phyloP scores from a whole-genome alignment of 1,140 invertebrate genomes.

The Cheumatopsyche charites region DNA sequence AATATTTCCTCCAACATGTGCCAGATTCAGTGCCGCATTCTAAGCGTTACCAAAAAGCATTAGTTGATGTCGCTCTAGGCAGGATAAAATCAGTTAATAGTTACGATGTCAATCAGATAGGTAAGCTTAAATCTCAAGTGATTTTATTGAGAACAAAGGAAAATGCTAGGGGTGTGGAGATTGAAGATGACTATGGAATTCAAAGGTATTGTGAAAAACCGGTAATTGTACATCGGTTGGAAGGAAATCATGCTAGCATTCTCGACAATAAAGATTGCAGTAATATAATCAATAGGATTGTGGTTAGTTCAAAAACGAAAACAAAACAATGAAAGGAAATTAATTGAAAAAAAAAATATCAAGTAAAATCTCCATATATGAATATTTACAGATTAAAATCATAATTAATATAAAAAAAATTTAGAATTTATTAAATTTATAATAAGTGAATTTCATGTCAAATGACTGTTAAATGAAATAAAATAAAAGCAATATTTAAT shows the following conservation, averaged over 20 bases:
- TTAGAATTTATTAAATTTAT: too few species aligned
- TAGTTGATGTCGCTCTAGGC: conserved; percentile 62
- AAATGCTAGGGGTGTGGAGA: conserved; percentile 55
- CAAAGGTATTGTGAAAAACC: conserved; percentile 60
- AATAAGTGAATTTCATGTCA: too few species aligned
- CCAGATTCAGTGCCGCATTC: too few species aligned
- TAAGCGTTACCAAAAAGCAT: conserved; percentile 56
- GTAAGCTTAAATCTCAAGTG: conserved; percentile 65
- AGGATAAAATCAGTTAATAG: conserved; percentile 63
- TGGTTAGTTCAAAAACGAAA: neutral
- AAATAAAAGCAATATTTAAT: too few species aligned
- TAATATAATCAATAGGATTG: conserved; percentile 64
- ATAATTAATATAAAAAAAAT: too few species aligned
- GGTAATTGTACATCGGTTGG: conserved; percentile 63
- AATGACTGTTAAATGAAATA: too few species aligned
- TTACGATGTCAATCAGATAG: conserved; percentile 52
- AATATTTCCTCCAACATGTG: too few species aligned
- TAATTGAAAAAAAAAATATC: too few species aligned
- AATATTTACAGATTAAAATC: too few species aligned
- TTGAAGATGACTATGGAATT: conserved; percentile 70
- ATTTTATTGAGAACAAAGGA: conserved; percentile 68
- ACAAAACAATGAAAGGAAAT: neutral
- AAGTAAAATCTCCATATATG: too few species aligned
- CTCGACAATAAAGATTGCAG: conserved; percentile 68
- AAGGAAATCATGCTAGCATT: conserved; percentile 76